These are phyloP conservation scores for Campopleginae sp. DNA, from an alignment of 2,888 invertebrate species.

Conservation along the genomic window DNA sequence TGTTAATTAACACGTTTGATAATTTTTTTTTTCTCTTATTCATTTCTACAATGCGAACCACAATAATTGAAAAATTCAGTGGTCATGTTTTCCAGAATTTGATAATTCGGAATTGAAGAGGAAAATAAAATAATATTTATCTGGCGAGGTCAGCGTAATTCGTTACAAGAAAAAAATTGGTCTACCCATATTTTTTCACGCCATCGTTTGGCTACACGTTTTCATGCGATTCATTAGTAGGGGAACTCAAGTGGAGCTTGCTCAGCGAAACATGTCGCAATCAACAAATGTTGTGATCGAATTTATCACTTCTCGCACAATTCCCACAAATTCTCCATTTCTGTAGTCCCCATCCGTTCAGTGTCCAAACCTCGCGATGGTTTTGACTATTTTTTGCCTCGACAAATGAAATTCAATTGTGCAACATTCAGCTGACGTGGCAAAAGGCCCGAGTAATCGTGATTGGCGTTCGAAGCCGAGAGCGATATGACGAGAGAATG, in stretches of 20 bases:
- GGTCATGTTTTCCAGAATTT: not conserved
- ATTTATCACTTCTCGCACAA: slow-evolving; percentile 36
- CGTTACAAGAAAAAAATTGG: slow-evolving; percentile 30
- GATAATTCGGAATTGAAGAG: not conserved
- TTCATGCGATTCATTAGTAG: slow-evolving; percentile 32
- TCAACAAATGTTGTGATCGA: slow-evolving; percentile 48
- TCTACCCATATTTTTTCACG: not conserved
- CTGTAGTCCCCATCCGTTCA: not conserved
- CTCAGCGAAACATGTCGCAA: slow-evolving; percentile 40
- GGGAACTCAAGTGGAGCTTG: slow-evolving; percentile 15
- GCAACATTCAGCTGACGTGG: slow-evolving; percentile 45
- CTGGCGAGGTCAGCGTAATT: slow-evolving; percentile 31
- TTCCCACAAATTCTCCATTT: slow-evolving; percentile 13
- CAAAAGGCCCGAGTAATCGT: slow-evolving; percentile 50
- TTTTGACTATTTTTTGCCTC: slow-evolving; percentile 7
- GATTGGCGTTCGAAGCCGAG: slow-evolving; percentile 55
- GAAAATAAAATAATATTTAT: slow-evolving; percentile 15
- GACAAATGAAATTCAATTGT: slow-evolving; percentile 56
- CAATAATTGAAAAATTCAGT: not conserved
- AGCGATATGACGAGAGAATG: not conserved
- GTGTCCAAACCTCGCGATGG: not conserved
- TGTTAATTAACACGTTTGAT: slow-evolving; percentile 6
- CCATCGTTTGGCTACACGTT: slow-evolving; percentile 27
- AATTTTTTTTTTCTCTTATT: not conserved
- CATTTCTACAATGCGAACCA: not conserved